These are phyloP conservation scores for Oikopleura dioica DNA, from an alignment of 23 tunicate genomes.

Conservation along the genomic window DNA sequence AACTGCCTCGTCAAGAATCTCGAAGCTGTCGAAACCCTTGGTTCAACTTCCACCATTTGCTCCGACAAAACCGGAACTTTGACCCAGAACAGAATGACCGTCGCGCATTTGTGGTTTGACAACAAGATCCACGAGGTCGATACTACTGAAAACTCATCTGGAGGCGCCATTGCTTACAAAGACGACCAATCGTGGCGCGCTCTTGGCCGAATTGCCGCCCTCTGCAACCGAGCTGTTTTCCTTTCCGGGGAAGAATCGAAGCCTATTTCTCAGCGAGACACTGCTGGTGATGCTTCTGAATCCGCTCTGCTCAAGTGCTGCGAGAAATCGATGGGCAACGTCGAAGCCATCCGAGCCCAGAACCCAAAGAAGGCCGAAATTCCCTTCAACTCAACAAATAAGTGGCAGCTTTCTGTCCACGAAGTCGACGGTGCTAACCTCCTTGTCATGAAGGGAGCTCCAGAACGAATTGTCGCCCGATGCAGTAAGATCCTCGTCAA, in stretches of 20 bases:
- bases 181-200: conserved; percentile 22
- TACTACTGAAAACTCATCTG: conserved; percentile 91
- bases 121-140: conserved; percentile 63
- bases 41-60: too few species aligned
- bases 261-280: conserved; percentile 28
- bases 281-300: conserved; percentile 93
- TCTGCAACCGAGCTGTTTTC: conserved; percentile 49
- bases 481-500: conserved; percentile 18
- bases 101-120: conserved; percentile 98
- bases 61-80: conserved; percentile 89
- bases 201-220: conserved; percentile 25
- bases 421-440: conserved; percentile 40
- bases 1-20: conserved; percentile 60
- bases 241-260: conserved; percentile 20
- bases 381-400: conserved; percentile 65
- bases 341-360: conserved; percentile 19
- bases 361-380: conserved; percentile 54
- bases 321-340: conserved; percentile 48
- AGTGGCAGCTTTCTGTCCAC: conserved; percentile 81
- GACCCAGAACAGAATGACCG: conserved; percentile 97
- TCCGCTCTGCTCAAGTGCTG: conserved; percentile 76
- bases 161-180: too few species aligned
- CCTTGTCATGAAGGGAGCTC: conserved; percentile 86
- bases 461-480: conserved; percentile 26
- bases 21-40: conserved; percentile 27